Evolutionary conservation across 2,113 vertebrate species (phyloP).

Genomic region (Platysteira castanea): DNA sequence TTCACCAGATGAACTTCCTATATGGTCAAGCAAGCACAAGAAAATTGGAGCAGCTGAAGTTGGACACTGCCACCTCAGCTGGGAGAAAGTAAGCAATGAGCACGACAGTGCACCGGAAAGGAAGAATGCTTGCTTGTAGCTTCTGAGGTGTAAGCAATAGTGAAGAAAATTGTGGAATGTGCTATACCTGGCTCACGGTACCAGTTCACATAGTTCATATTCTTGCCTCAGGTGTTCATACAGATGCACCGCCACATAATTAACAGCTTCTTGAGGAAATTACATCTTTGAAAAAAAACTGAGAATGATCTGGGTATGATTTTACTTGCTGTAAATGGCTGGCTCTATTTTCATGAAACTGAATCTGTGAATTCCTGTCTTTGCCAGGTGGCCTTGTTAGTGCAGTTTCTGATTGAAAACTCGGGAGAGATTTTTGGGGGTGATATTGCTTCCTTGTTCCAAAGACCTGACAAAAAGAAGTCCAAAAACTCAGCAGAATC

Average conservation of each 20-base stretch:
- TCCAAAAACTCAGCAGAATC: slow-evolving; percentile 35
- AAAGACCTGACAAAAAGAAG: slow-evolving; percentile 38
- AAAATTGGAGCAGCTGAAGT: neutral
- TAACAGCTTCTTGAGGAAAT: neutral
- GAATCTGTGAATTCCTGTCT: neutral
- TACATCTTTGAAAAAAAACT: neutral
- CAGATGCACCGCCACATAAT: neutral
- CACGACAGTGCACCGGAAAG: neutral
- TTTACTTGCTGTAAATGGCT: neutral
- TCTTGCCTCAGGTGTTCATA: neutral
- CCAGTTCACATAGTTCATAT: neutral
- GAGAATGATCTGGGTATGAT: neutral
- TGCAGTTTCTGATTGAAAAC: slow-evolving; percentile 80
- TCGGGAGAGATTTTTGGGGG: slow-evolving; percentile 73
- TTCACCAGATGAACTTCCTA: neutral
- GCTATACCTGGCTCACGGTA: neutral
- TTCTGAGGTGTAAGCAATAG: neutral
- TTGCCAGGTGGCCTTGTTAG: slow-evolving; percentile 74
- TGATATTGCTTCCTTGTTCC: slow-evolving; percentile 69
- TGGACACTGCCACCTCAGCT: neutral
- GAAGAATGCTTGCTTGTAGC: neutral
- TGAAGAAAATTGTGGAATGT: neutral
- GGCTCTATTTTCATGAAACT: neutral
- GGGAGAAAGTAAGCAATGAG: neutral
- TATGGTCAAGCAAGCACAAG: neutral